Evolutionary conservation across 1,140 invertebrate species (phyloP).

Genomic region (Ips typographus): DNA sequence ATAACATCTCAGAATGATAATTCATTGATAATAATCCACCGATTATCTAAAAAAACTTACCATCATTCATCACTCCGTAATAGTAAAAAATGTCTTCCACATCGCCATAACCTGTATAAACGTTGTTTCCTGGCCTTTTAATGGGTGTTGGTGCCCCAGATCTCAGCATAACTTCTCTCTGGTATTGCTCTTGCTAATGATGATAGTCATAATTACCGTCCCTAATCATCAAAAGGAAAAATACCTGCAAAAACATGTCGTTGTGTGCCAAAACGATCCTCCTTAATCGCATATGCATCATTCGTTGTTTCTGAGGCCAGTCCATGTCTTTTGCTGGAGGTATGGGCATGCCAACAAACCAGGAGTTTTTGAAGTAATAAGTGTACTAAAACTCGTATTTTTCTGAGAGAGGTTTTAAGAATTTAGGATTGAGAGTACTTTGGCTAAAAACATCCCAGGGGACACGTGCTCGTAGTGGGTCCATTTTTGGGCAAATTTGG

Average conservation of each 20-base stretch:
- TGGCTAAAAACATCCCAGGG: conserved; percentile 16
- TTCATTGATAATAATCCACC: not conserved
- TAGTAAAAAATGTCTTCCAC: conserved; percentile 42
- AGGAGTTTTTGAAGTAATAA: conserved; percentile 43
- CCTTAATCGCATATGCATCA: conserved; percentile 46
- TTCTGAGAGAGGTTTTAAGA: no score
- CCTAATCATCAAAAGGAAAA: not conserved
- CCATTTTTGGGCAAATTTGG: conserved; percentile 33
- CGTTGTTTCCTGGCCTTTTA: conserved; percentile 39
- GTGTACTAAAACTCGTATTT: conserved; percentile 35
- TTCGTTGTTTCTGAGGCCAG: conserved; percentile 36
- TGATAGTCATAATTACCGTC: not conserved
- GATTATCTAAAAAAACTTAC: conserved; percentile 25
- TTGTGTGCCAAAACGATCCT: conserved; percentile 44
- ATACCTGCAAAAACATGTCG: conserved; percentile 42
- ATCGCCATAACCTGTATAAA: conserved; percentile 46
- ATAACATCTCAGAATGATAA: no score
- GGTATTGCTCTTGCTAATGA: conserved; percentile 39
- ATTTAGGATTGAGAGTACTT: conserved; percentile 6
- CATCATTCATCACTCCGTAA: conserved; percentile 46
- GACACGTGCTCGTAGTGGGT: conserved; percentile 31
- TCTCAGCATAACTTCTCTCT: conserved; percentile 37
- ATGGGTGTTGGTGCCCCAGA: conserved; percentile 14
- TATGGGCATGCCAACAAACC: conserved; percentile 42
- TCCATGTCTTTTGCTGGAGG: conserved; percentile 35